Percentiles rank a stretch among this genome's conserved stretches.
Conservation (phyloP, 2,113 vertebrate species). For the Motacilla alba region DNA sequence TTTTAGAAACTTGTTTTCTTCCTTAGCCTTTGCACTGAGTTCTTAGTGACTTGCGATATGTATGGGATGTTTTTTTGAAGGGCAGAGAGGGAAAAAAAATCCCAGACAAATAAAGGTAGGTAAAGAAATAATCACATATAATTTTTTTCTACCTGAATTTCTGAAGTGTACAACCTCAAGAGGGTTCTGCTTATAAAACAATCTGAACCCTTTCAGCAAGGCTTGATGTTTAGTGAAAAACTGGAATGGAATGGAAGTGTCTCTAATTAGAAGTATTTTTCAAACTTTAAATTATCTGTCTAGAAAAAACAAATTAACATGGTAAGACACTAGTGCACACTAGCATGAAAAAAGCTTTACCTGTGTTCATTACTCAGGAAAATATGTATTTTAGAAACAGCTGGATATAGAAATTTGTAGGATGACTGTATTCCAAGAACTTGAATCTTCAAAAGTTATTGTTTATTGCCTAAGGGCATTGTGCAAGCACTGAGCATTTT, state of each 20-base stretch:
- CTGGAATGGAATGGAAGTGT: background rate
- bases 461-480: background rate
- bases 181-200: background rate
- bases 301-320: background rate
- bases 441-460: background rate
- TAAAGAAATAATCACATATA: background rate
- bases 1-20: background rate
- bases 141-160: background rate
- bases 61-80: background rate
- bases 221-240: background rate
- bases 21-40: background rate
- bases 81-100: background rate
- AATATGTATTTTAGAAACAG: background rate
- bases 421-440: background rate
- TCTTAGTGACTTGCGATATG: background rate
- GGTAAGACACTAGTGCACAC: background rate
- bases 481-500: background rate
- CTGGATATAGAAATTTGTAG: background rate
- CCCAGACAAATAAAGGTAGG: background rate
- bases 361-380: background rate
- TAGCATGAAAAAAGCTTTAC: background rate
- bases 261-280: background rate
- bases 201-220: background rate
- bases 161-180: background rate
- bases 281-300: background rate